Evolutionary conservation across 2,888 invertebrate genomes (phyloP), one percentile per base, ranked within the genome.

Genomic region (Frankliniella fusca): DNA sequence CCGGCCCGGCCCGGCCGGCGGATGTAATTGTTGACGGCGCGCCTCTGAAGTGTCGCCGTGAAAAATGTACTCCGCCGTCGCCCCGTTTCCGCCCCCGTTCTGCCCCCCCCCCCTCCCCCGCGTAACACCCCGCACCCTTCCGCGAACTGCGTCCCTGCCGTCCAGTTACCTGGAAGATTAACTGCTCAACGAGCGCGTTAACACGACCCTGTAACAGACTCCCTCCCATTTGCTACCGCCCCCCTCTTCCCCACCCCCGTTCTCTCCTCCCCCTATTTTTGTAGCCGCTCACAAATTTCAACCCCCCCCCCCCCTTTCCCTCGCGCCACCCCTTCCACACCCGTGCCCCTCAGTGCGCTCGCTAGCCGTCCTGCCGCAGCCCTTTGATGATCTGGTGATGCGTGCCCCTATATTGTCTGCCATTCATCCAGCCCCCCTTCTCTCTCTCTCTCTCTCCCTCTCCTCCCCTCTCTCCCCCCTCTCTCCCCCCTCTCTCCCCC

Each of bases 101-200:
- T 27, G 12, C 23, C n/a, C 3, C 70, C 70, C n/a, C 3, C 70
- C 54, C 54, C 54, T 5, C 54, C 38, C 38, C 38, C 38, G 5
- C 38, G n/a, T 9, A 54, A 3, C 54, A 18, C 54, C 11, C 18
- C 38, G 3, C 38, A 38, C 38, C 61, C 61, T 38, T 5, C 38
- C 38, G 3, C 38, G 38, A 5, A 5, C 38, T 3, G 38, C 38
- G 38, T 38, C 38, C 38, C 38, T 38, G 38, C 38, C 61, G 61
- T 61, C 61, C 61, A 61, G 61, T 15, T 61, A 61, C 61, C 61
- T 61, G 61, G 61, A 76, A 76, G 70, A 76, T 76, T 76, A 76
- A 76, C 70, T 76, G 70, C 27, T 23, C 27, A 27, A 27, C 70
- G 70, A 76, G 70, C 27, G 70, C 70, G 70, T 76, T 76, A 76